phyloP scores from a whole-genome alignment of 2,113 vertebrate species.

The Atlantisia rogersi region DNA sequence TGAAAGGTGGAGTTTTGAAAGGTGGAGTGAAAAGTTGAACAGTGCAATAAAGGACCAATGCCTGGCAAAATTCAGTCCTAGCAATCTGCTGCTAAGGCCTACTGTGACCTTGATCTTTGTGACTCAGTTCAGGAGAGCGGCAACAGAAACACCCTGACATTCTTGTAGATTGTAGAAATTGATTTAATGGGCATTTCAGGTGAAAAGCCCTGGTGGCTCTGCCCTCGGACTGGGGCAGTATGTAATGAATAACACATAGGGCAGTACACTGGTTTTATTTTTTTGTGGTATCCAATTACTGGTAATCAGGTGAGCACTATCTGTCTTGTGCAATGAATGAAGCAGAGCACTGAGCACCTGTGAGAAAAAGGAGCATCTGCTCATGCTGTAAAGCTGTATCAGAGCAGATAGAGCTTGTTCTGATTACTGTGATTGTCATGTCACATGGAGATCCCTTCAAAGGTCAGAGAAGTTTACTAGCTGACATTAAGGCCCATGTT shows the following conservation, averaged over 20 bases:
- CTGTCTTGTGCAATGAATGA: neutral
- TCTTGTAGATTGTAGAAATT: neutral
- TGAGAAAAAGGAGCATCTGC: neutral
- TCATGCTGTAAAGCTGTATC: neutral
- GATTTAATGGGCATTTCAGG: neutral
- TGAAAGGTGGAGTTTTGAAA: neutral
- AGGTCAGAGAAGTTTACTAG: conserved; percentile 13
- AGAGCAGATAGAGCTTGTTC: neutral
- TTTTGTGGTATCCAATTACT: neutral
- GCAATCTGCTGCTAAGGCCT: neutral
- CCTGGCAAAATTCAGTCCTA: neutral
- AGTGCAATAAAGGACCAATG: neutral
- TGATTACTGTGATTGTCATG: neutral
- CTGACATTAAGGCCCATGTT: neutral
- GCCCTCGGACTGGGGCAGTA: neutral
- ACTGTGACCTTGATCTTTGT: neutral
- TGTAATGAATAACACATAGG: neutral
- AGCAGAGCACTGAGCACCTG: neutral
- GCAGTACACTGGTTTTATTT: neutral
- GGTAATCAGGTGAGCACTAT: neutral
- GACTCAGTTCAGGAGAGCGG: neutral
- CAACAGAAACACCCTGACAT: neutral
- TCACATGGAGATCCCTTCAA: neutral
- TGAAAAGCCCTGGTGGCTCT: neutral
- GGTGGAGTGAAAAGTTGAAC: neutral